Percentiles rank a stretch among this genome's conserved stretches.
Conservation (phyloP, 2,888 invertebrate genomes). For the Charanyca ferruginea region DNA sequence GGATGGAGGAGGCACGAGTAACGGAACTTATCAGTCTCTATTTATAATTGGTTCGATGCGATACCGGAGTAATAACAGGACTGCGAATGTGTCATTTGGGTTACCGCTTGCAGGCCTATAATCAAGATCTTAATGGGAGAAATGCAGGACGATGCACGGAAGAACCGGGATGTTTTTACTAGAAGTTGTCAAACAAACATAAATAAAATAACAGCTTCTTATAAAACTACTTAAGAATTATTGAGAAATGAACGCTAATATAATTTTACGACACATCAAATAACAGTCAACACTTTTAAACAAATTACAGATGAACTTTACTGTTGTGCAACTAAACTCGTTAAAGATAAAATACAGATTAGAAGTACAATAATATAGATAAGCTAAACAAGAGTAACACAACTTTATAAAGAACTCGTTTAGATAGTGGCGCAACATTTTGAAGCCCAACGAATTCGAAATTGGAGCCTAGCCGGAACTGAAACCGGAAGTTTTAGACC, state of each 20-base stretch:
- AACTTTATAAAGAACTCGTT: conserved; percentile 38
- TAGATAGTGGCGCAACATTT: conserved; percentile 42
- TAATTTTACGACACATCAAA: conserved; percentile 28
- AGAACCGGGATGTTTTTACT: neutral
- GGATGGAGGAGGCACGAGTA: conserved; percentile 69
- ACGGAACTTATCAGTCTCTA: conserved; percentile 85
- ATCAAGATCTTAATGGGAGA: conserved; percentile 40
- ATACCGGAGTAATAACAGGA: conserved; percentile 80
- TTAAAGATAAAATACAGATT: conserved; percentile 38
- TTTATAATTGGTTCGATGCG: conserved; percentile 83
- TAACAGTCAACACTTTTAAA: conserved; percentile 8
- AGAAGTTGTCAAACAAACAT: neutral
- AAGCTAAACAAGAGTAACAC: conserved; percentile 32
- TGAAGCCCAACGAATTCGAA: conserved; percentile 43
- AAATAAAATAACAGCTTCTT: conserved; percentile 11
- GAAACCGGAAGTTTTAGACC: conserved; percentile 64
- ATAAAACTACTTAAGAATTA: conserved; percentile 14
- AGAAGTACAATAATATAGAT: conserved; percentile 44
- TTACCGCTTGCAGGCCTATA: conserved; percentile 62
- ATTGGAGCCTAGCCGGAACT: conserved; percentile 68
- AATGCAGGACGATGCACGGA: conserved; percentile 10
- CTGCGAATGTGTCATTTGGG: conserved; percentile 71
- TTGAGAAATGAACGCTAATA: conserved; percentile 11
- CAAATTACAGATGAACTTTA: conserved; percentile 23
- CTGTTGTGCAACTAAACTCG: conserved; percentile 48